A percentile compares a stretch with the other conserved stretches of the same genome.
These are phyloP conservation scores for Apomyelois bistriatella DNA, from an alignment of 2,888 invertebrate genomes.

Conservation along the genomic window DNA sequence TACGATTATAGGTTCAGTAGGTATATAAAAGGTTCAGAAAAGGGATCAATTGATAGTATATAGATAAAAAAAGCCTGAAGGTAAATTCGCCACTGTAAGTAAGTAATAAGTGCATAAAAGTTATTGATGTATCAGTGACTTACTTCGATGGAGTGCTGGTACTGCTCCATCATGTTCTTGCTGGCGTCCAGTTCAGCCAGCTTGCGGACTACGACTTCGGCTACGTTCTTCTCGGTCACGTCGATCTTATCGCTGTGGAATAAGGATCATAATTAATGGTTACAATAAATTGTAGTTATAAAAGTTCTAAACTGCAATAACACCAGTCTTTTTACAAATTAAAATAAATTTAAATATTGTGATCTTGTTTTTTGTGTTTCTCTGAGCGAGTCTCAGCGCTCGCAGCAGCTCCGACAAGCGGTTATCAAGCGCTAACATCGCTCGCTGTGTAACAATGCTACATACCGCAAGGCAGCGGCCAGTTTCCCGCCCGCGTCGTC, in stretches of 20 bases:
- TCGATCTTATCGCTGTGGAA: constrained; percentile 66
- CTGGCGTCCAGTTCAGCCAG: constrained; percentile 68
- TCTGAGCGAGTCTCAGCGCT: constrained; percentile 86
- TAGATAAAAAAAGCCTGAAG: no score
- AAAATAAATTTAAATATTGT: no score
- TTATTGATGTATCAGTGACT: no score
- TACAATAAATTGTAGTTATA: no score
- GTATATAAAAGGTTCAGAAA: no score
- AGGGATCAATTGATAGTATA: no score
- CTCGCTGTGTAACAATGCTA: not conserved
- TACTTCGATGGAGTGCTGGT: constrained; percentile 67
- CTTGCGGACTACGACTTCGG: constrained; percentile 69
- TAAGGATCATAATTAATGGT: not conserved
- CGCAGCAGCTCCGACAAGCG: constrained; percentile 86
- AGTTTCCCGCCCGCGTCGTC: constrained; percentile 72
- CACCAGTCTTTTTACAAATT: no score
- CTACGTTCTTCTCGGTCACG: constrained; percentile 65
- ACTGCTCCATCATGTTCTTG: constrained; percentile 67
- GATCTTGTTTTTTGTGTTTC: no score
- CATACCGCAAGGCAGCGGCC: constrained; percentile 75
- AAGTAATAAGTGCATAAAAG: no score
- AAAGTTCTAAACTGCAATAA: no score
- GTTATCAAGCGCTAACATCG: constrained; percentile 77
- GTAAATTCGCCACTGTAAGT: no score
- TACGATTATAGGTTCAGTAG: no score